Evolutionary conservation across 2,113 vertebrate species (phyloP).

Genomic region (Chamaetylas fuelleborni): DNA sequence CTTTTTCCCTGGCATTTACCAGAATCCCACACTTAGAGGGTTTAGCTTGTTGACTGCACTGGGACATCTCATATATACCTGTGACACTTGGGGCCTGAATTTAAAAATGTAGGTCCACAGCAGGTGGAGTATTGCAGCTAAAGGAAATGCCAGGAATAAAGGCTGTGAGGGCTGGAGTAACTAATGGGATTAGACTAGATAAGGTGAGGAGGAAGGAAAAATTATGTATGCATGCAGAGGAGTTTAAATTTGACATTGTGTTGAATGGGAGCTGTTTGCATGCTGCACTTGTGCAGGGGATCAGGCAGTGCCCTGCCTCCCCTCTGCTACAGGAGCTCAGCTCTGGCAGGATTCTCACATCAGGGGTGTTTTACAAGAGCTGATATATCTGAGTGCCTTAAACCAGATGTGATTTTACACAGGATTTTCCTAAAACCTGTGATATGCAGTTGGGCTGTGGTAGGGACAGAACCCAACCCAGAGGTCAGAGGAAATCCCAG

Average conservation of each 20-base stretch:
- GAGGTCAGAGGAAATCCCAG: not conserved
- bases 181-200: not conserved
- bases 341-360: not conserved
- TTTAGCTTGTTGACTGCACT: not conserved
- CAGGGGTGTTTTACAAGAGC: not conserved
- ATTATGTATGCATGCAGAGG: not conserved
- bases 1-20: too few relatives aligned
- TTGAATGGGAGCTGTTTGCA: not conserved
- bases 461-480: not conserved
- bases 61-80: not conserved
- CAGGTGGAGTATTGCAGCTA: not conserved
- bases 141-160: not conserved
- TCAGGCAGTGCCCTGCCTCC: not conserved
- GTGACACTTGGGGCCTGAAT: not conserved
- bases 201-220: not conserved
- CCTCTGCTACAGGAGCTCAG: not conserved
- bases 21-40: too few relatives aligned
- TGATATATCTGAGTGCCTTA: not conserved
- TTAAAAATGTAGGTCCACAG: not conserved
- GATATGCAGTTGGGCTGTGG: not conserved
- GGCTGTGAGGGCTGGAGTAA: not conserved
- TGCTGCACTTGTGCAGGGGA: not conserved
- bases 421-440: not conserved
- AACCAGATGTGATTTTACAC: not conserved
- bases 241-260: not conserved